Base-by-base conservation (phyloP, 2,888 invertebrate genomes). In the Poecilobothrus nobilitatus region DNA sequence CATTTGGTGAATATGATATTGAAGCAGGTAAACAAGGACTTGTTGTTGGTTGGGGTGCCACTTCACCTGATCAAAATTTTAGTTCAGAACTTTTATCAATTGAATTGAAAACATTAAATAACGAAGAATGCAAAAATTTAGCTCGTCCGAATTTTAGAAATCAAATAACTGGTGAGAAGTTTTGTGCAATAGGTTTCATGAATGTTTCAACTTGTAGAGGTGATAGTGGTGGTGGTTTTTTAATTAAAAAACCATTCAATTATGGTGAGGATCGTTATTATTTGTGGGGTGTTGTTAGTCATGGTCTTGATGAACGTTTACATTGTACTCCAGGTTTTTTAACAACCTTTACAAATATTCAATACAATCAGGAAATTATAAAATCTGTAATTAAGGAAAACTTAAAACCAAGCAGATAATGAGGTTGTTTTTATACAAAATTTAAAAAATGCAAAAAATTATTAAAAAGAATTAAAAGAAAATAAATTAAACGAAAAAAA, bases 141-240 rank as follows among this genome's bases (percentile, higher is more conserved):
- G 71, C 74, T 10, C 41, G 73, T 18, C 10, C 66, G 1, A 67
- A 67, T 21, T 72, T 71, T 65, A 69, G 71, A 10, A 12, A 8
- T 12, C 70, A 72, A 37, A 67, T 78, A 6, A 74, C 78, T 0
- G 66, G 69, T n/a, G 80, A 80, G 73, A 80, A 80, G 73, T 78
- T 80, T 71, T 80, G 80, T 73, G 75, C 78, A 41, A 72, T 75
- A 2, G 74, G 72, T 66, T 63, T 69, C 4, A 68, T 71, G 34
- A 74, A 72, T 53, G 70, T 62, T 8, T 64, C 70, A 4, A 70
- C 74, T 1, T 78, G 78, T 62, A 64, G 71, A n/a, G 77, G 77
- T 20, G 76, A 78, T 63, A 77, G 77, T 72, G 79, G 78, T 18
- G 76, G 76, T 1, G 78, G 77, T 21, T 75, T 78, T 67, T 70